A percentile compares a stretch with the other conserved stretches of the same genome.
Conservation (phyloP, 2,888 invertebrate species). For the Sarcophaga carnaria region DNA sequence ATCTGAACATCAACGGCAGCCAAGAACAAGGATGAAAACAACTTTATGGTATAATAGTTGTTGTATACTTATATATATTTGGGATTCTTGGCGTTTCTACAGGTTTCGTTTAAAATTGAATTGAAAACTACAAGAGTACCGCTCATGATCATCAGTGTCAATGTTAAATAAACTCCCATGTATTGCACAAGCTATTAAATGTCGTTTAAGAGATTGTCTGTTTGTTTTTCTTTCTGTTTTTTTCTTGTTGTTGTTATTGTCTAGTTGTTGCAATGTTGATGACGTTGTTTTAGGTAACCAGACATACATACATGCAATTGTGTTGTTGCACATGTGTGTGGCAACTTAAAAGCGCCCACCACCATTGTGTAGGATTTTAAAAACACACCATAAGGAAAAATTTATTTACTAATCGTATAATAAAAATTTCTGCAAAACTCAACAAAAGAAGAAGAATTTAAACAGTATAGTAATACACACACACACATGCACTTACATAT, state of each 20-base stretch:
- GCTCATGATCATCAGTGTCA: constrained; percentile 70
- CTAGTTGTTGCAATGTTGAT: constrained; percentile 55
- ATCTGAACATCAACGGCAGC: constrained; percentile 40
- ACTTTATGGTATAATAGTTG: constrained; percentile 60
- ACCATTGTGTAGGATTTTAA: constrained; percentile 5
- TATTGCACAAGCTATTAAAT: constrained; percentile 67
- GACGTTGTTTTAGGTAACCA: constrained; percentile 34
- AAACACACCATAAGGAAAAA: constrained; percentile 25
- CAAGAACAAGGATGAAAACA: constrained; percentile 50
- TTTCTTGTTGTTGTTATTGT: constrained; percentile 49
- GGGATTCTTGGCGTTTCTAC: constrained; percentile 29
- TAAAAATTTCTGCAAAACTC: neutral
- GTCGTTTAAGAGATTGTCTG: constrained; percentile 62
- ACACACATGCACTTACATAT: constrained; percentile 3
- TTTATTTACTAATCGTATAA: constrained; percentile 48
- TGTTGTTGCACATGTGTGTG: constrained; percentile 48
- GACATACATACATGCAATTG: neutral
- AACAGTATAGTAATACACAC: constrained; percentile 60
- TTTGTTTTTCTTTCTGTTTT: constrained; percentile 36
- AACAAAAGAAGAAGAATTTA: constrained; percentile 72
- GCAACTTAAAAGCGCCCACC: constrained; percentile 57
- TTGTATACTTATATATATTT: neutral
- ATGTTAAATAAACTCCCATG: constrained; percentile 69
- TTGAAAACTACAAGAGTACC: constrained; percentile 64
- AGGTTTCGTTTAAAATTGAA: constrained; percentile 34